Base-by-base conservation (phyloP, 2,888 invertebrate species). In the Troides aeacus region DNA sequence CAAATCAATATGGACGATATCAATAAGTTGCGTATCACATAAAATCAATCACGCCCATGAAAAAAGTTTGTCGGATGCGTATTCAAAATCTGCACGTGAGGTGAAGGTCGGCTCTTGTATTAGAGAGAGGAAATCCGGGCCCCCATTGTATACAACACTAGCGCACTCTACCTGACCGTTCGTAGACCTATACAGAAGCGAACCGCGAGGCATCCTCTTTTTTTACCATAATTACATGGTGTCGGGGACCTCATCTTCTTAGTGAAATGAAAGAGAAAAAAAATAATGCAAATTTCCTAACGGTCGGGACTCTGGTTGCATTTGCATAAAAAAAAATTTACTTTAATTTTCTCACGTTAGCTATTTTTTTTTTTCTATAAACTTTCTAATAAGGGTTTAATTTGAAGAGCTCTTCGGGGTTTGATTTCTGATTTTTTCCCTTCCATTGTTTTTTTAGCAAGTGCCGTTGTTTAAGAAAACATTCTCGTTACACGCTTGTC, bases 341-440 rank as follows among this genome's bases (percentile, higher is more conserved):
- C 76, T 85, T 88, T 92, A 91, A 92, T 92, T 89, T 91, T 92
- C 92, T 90, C 92, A 92, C 92, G 91, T 92, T 90, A 90, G 84
- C 84, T 46, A 63, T n/a, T 10, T 75, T 81, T 76, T 76, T 78
- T 77, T 88, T 88, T 85, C 81, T 75, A 74, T 78, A 79, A 89
- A 87, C 84, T 86, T 87, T 90, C 83, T 91, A 92, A 92, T 88
- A 90, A 89, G 81, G 87, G 82, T 92, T 92, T 92, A 92, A 92
- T 92, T 92, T 92, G 92, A 88, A 92, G 91, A 87, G 84, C 88
- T 83, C 92, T 92, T 88, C 90, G 91, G 92, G 92, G 92, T 92
- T 92, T 92, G 90, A 89, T 89, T 90, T 84, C 79, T 74, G 77
- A 73, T 66, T 69, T 64, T 76, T 77, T 78, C 78, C 76, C 62